Evolutionary conservation across 2,888 invertebrate genomes (phyloP).

Genomic region (Cordilura impudica): DNA sequence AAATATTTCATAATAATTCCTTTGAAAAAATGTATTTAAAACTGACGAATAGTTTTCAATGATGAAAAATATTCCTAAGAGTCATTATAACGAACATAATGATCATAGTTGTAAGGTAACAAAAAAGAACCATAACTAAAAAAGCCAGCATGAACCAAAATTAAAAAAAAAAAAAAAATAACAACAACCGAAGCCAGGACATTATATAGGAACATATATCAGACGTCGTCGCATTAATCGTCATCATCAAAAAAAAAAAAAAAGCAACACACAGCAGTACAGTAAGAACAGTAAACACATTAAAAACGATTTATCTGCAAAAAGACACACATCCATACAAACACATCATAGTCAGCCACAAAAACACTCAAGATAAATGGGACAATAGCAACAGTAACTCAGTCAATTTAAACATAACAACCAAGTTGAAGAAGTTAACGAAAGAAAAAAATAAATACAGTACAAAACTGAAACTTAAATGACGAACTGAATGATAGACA

Average conservation of each 20-base stretch:
- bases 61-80: slow-evolving; percentile 8
- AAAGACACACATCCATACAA: slow-evolving; percentile 36
- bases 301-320: slow-evolving; percentile 61
- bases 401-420: slow-evolving; percentile 53
- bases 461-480: slow-evolving; percentile 37
- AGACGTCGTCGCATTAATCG: slow-evolving; percentile 61
- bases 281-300: slow-evolving; percentile 60
- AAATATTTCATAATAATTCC: slow-evolving; percentile 55
- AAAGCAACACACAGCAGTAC: slow-evolving; percentile 28
- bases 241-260: slow-evolving; percentile 45
- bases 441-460: not conserved
- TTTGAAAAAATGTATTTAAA: slow-evolving; percentile 16
- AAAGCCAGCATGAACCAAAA: slow-evolving; percentile 37
- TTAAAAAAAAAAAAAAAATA: not conserved
- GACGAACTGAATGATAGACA: slow-evolving; percentile 57
- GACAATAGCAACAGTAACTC: slow-evolving; percentile 61
- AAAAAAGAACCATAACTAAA: slow-evolving; percentile 18
- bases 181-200: slow-evolving; percentile 40
- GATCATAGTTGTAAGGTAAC: slow-evolving; percentile 33
- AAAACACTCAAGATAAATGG: slow-evolving; percentile 50
- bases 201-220: slow-evolving; percentile 55
- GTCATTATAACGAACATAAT: slow-evolving; percentile 54
- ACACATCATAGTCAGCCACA: not conserved
- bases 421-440: slow-evolving; percentile 18
- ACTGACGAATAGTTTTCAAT: slow-evolving; percentile 56